Evolutionary conservation across 2,113 vertebrate species (phyloP).

Genomic region (Thermophis baileyi): DNA sequence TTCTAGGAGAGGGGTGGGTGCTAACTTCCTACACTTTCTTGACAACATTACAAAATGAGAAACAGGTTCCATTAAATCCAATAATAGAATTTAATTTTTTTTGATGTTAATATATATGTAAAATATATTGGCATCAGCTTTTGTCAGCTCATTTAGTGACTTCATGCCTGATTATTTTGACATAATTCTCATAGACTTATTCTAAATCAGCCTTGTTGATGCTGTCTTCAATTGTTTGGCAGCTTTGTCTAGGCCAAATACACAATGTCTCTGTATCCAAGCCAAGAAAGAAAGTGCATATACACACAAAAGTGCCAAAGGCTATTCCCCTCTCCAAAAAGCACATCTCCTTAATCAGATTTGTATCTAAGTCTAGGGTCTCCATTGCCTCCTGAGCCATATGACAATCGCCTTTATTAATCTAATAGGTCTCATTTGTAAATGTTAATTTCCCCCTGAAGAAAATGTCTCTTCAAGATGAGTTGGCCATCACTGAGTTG

Average conservation of each 20-base stretch:
- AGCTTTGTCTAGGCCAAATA: not conserved
- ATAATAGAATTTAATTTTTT: not conserved
- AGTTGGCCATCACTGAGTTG: conserved; percentile 34
- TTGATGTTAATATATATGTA: not conserved
- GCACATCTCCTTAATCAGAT: not conserved
- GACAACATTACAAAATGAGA: rapidly evolving
- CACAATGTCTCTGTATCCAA: rapidly evolving
- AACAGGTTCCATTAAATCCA: not conserved
- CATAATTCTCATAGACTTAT: not conserved
- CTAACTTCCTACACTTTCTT: too few relatives aligned
- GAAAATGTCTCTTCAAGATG: conserved; percentile 56
- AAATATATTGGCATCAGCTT: not conserved
- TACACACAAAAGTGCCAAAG: not conserved
- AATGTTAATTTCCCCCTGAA: conserved; percentile 67
- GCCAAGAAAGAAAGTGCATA: rapidly evolving
- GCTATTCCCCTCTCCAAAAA: not conserved
- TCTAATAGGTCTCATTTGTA: conserved; percentile 51
- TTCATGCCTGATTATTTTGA: not conserved
- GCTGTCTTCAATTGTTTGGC: not conserved
- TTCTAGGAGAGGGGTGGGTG: too few relatives aligned
- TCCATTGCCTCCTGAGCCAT: conserved; percentile 25
- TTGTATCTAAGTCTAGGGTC: conserved; percentile 41
- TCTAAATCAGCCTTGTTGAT: not conserved
- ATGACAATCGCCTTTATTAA: conserved; percentile 59
- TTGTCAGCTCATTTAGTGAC: not conserved